Base-by-base conservation (phyloP, 2,113 vertebrate genomes). In the Menura novaehollandiae region DNA sequence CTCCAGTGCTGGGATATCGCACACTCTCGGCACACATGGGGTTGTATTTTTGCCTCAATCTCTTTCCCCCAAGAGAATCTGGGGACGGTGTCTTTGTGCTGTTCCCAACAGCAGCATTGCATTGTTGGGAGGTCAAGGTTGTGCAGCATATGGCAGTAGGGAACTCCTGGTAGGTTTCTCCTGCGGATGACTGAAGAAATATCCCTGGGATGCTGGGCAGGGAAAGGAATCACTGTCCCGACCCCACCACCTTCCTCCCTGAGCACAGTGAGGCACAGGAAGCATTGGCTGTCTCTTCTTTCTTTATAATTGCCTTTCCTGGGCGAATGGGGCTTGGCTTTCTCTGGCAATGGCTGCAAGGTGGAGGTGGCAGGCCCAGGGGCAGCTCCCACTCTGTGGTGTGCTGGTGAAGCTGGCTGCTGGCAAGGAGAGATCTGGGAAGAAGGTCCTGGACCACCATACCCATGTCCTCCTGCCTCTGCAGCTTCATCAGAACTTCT, bases 1-100 rank as follows among this genome's bases (percentile, higher is more conserved):
- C 51, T 58, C 46, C 32, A 11, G 62, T 7, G 15, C 39, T 55
- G 39, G n/a, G 24, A 26, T 71, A 10, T 23, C 3, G 0, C 49
- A 19, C 0, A 0, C 12, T 43, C 20, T 17, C 3, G 1, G 32
- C 68, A 49, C 39, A 30, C 2, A 1, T 2, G 0, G 18, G 13
- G 5, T 21, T 30, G 15, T 51, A 51, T 56, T 60, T 85, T 56
- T 7, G 3, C 19, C n/a, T 74, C 37, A 35, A 2, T 15, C 33
- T 60, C 64, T 8, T 62, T 85, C 15, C 27, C 39, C 14, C 3
- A 14, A 15, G 81, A 1, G 3, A 43, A 72, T 26, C 49, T 52
- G 27, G 24, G 21, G 16, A 53, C 0, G 1, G 51, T 41, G 37
- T 58, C 59, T 91, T 60, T 80, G 72, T 0, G 0, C 52, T 22